Conservation (phyloP, 2,888 invertebrate species). For the Leptinotarsa peninsularis region DNA sequence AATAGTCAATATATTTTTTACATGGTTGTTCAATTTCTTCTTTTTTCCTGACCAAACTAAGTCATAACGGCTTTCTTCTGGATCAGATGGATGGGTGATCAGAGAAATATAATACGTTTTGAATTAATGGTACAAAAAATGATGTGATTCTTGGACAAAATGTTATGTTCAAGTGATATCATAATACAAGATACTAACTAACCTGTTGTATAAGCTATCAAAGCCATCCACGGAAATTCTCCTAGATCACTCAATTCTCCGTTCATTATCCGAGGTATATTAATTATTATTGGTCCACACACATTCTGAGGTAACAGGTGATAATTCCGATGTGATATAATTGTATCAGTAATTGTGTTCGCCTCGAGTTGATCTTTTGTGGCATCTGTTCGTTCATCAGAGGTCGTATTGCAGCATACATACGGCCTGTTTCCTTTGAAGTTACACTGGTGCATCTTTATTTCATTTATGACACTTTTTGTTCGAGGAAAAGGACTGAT, state of each 20-base stretch:
- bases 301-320: conserved; percentile 60
- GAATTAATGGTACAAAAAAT: too few relatives aligned
- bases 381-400: background rate
- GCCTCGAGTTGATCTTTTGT: too few relatives aligned
- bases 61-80: too few relatives aligned
- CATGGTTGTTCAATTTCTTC: too few relatives aligned
- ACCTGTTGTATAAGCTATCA: conserved; percentile 70
- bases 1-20: too few relatives aligned
- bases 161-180: too few relatives aligned
- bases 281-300: conserved; percentile 72
- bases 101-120: too few relatives aligned
- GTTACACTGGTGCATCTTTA: conserved; percentile 64
- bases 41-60: too few relatives aligned
- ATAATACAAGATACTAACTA: background rate
- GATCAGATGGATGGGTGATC: too few relatives aligned
- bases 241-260: conserved; percentile 72
- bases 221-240: conserved; percentile 84
- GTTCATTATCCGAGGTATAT: conserved; percentile 69
- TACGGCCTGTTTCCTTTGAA: conserved; percentile 63
- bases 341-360: background rate
- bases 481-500: conserved; percentile 56
- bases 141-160: too few relatives aligned
- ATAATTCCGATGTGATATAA: conserved; percentile 61
- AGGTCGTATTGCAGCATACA: conserved; percentile 68
- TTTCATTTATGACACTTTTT: conserved; percentile 52